These are phyloP conservation scores for Vultur gryphus DNA, from an alignment of 2,797 vertebrate genomes.

Conservation along the genomic window DNA sequence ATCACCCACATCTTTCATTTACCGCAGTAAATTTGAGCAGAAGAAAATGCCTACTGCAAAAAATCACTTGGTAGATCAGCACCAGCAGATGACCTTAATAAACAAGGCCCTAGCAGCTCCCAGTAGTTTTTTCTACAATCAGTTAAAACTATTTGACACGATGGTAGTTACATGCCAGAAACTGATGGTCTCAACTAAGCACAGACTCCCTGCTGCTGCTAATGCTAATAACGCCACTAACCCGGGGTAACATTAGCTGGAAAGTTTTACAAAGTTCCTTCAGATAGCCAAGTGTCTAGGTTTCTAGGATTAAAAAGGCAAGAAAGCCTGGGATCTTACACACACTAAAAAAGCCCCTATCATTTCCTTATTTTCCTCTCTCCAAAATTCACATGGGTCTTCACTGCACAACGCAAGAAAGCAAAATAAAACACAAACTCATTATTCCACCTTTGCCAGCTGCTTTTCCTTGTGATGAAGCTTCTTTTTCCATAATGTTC, in stretches of 20 bases:
- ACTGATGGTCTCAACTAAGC: neutral
- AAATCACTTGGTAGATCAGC: neutral
- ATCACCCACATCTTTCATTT: neutral
- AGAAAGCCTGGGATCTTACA: neutral
- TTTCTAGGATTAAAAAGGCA: neutral
- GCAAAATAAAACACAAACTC: neutral
- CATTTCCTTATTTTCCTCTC: neutral
- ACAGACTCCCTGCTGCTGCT: neutral
- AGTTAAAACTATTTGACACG: neutral
- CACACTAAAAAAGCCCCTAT: fast-evolving
- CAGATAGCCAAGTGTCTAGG: neutral
- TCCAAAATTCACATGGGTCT: neutral
- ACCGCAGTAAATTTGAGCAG: neutral
- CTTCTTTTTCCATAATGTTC: neutral
- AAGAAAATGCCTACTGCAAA: neutral
- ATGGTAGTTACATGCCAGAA: neutral
- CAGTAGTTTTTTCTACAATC: neutral
- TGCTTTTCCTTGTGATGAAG: neutral
- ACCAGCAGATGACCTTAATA: neutral
- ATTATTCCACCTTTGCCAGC: neutral
- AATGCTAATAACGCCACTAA: neutral
- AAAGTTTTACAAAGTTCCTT: neutral
- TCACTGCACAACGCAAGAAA: neutral
- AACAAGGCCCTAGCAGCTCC: neutral
- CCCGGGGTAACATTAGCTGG: neutral